Evolutionary conservation across 2,113 vertebrate species (phyloP), one percentile per base, ranked within the genome.

Genomic region (Leptobrachium ailaonicum): DNA sequence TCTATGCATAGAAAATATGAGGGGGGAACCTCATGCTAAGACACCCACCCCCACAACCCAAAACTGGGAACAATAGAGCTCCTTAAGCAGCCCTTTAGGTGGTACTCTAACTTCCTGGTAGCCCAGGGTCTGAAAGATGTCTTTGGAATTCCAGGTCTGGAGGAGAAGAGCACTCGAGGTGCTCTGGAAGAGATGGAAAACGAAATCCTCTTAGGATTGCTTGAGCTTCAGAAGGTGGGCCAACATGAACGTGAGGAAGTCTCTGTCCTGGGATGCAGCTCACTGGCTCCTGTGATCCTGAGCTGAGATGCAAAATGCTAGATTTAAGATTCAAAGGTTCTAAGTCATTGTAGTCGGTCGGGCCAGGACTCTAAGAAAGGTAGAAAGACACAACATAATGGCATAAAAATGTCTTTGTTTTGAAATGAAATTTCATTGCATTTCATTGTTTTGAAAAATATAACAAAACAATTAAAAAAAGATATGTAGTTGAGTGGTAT

Each of bases 181-280:
- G 90, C 85, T 96, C 96, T 0, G 97, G 98, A 73, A 98, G 95
- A 14, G 97, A 99, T 63, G 95, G 92, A 86, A 95, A 97, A 8
- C 88, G 94, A 79, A 90, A 88, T 84, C 90, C 89, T 82, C 82
- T 60, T 10, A 82, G 78, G n/a, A 93, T 91, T 90, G 91, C 90
- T 0, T 79, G 12, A 83, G 60, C 80, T 84, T 68, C 84, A 43
- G 79, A 85, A 85, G 84, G 75, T 87, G 72, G 72, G 12, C 66
- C 41, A 45, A n/a, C 32, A 86, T 47, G 84, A 88, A 83, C 84
- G 87, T 72, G 83, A 84, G 45, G 83, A 47, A 83, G 88, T 75
- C 95, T 89, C 11, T 89, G 88, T 77, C 93, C 90, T 0, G 87
- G 92, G 42, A 84, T 87, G 77, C 88, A 69, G 3, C 88, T 88